Percentiles rank a stretch among this genome's conserved stretches.
Evolutionary conservation across 1,140 invertebrate genomes (phyloP).

Genomic region (Leptopilina clavipes): DNA sequence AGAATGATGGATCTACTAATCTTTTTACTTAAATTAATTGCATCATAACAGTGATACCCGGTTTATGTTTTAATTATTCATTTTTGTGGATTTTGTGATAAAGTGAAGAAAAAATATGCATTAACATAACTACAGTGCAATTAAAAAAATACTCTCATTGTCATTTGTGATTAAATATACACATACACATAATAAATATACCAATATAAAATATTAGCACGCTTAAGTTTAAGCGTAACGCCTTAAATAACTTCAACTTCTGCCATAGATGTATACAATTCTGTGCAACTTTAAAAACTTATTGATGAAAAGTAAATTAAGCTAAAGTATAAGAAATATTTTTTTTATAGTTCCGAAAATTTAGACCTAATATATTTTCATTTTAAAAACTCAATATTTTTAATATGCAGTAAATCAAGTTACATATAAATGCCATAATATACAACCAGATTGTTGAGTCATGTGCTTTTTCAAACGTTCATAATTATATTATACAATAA

Average conservation of each 20-base stretch:
- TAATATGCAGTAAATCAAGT: too few species aligned
- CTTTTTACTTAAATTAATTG: too few species aligned
- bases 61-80: too few species aligned
- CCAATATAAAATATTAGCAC: background rate
- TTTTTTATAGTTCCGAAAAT: background rate
- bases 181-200: background rate
- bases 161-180: conserved; percentile 1
- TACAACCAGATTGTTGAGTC: too few species aligned
- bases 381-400: too few species aligned
- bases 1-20: too few species aligned
- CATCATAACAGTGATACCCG: too few species aligned
- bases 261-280: background rate
- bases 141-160: conserved; percentile 10
- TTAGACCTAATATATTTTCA: background rate
- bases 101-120: background rate
- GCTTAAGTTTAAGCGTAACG: conserved; percentile 22
- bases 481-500: conserved; percentile 28
- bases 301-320: too few species aligned
- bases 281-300: background rate
- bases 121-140: conserved; percentile 9
- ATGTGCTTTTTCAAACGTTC: conserved; percentile 2
- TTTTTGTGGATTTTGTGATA: background rate
- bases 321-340: background rate
- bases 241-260: conserved; percentile 12
- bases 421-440: too few species aligned